Evolutionary conservation across 1,140 invertebrate species (phyloP), one percentile per base, ranked within the genome.

Genomic region (Drosophila hydei): DNA sequence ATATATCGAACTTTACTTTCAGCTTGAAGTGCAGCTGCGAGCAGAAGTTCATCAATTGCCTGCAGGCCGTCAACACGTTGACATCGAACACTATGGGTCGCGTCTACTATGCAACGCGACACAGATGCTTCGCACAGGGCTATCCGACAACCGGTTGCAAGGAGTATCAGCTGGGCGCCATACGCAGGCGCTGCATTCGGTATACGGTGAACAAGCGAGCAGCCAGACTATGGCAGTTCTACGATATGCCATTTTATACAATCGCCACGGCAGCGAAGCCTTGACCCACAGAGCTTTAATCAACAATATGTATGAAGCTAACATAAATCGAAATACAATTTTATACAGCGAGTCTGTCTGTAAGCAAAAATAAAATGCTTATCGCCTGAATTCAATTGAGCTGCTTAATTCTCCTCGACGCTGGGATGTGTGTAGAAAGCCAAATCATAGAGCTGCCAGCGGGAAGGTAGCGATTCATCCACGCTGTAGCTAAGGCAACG

Each of bases 61-160:
- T 96, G 51, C 93, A 93, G 63, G 80, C 79, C 0, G 93, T 93
- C 0, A 79, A 92, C 62, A 92, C 93, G 43, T 68, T 77, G 23
- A 87, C 92, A 0, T 92, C 94, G 6, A 92, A 87, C 7, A 92
- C 93, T n/a, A 91, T 96, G 19, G 95, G 95, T 6, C 91, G 91
- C 9, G 80, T 94, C 27, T 96, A 96, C 90, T 96, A 96, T 87
- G 94, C 93, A 2, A 91, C 96, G 14, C 92, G 94, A 36, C 95
- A 94, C 0, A 92, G 94, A 80, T 96, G 96, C 84, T 96, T 94
- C 74, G 93, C 93, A 56, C 67, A 93, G n/a, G 95, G 96, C 62
- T 94, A 94, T 89, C 95, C 95, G 3, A 93, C 64, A 0, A 58
- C 75, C 0, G 90, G 91, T 2, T 96, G 95, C 89, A 92, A 92